These are phyloP conservation scores for Periophthalmus modestus DNA, from an alignment of 2,113 vertebrate species.

Conservation along the genomic window DNA sequence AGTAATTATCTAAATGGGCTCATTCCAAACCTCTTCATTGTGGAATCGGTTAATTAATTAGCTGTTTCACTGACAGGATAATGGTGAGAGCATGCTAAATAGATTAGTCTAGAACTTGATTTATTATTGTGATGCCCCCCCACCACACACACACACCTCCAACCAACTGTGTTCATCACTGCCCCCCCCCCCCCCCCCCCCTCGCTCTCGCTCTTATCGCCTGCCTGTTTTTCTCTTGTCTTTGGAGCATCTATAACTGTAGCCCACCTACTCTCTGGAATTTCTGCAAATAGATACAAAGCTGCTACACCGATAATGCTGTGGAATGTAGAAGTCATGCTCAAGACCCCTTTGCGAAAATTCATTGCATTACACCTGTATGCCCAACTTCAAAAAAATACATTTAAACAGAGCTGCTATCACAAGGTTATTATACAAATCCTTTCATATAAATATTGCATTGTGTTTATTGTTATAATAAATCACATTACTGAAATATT, in stretches of 20 bases:
- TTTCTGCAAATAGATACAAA: conserved; percentile 35
- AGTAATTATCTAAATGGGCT: conserved; percentile 98
- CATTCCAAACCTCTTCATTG: conserved; percentile 99
- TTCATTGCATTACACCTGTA: no score
- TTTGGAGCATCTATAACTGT: conserved; percentile 61
- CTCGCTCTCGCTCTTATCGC: conserved; percentile 14
- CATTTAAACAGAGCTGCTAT: no score
- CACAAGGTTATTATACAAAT: no score
- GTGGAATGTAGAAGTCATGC: conserved; percentile 25
- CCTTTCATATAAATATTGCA: no score
- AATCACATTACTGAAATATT: no score
- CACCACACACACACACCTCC: conserved; percentile 24
- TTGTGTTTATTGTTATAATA: no score
- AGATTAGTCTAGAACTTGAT: conserved; percentile 91
- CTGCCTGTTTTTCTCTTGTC: conserved; percentile 54
- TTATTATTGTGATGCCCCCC: conserved; percentile 83
- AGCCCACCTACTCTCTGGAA: conserved; percentile 49
- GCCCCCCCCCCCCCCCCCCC: conserved; percentile 57
- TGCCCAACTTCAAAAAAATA: no score
- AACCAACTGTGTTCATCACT: conserved; percentile 74
- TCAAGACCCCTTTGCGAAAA: background rate
- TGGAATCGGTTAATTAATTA: conserved; percentile 99
- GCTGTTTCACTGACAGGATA: conserved; percentile 98
- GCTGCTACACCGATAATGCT: conserved; percentile 46
- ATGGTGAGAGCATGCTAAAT: conserved; percentile 97